These are phyloP conservation scores for Camponotus floridanus DNA, from an alignment of 1,140 invertebrate genomes.

Conservation along the genomic window DNA sequence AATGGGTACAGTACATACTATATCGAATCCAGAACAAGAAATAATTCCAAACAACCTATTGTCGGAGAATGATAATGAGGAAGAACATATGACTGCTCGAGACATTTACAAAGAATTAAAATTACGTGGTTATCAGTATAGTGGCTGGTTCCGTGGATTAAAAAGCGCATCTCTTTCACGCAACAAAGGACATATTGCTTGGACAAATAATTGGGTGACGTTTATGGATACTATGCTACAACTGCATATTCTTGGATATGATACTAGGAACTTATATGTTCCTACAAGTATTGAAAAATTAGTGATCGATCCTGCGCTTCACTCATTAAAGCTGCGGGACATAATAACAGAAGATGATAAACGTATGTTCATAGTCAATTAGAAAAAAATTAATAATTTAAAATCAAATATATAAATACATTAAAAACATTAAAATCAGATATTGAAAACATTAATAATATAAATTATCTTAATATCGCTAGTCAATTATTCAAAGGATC, in stretches of 20 bases:
- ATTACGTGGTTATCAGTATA: conserved; percentile 96
- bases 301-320: conserved; percentile 91
- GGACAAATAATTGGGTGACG: conserved; percentile 95
- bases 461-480: no score
- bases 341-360: conserved; percentile 79
- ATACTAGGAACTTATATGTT: conserved; percentile 91
- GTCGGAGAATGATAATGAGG: conserved; percentile 46
- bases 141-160: conserved; percentile 91
- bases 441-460: not conserved
- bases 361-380: conserved; percentile 57
- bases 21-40: conserved; percentile 84
- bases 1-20: conserved; percentile 89
- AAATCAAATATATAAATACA: no score
- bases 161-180: conserved; percentile 86
- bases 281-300: conserved; percentile 94
- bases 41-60: conserved; percentile 71
- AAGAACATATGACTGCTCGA: conserved; percentile 85
- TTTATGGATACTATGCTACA: conserved; percentile 98
- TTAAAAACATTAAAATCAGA: not conserved
- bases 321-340: conserved; percentile 86
- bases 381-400: no score
- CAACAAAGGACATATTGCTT: conserved; percentile 86
- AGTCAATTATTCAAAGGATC: no score
- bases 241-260: conserved; percentile 91
- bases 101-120: conserved; percentile 97